A percentile compares a stretch with the other conserved stretches of the same genome.
Conservation (phyloP, 2,797 vertebrate species). For the Trichosurus vulpecula region DNA sequence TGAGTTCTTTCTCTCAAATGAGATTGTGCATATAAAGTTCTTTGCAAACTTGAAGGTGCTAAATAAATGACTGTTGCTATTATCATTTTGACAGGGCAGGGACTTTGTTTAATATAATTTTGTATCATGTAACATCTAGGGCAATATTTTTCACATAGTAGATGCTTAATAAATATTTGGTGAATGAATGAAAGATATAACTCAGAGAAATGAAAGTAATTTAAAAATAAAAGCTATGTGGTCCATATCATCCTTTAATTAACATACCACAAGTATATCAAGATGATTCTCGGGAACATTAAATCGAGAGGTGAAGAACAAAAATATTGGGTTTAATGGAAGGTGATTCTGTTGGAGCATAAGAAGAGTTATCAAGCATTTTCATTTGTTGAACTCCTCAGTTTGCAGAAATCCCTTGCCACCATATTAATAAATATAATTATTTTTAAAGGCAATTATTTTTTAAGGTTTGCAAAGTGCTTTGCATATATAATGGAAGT, state of each 20-base stretch:
- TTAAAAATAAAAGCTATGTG: no score
- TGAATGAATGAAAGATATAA: neutral
- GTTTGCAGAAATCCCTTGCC: neutral
- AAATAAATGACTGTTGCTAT: neutral
- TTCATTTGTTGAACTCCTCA: neutral
- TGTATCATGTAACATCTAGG: neutral
- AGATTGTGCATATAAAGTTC: no score
- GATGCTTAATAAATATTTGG: neutral
- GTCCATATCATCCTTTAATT: no score
- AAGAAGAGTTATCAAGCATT: neutral
- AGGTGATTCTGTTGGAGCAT: neutral
- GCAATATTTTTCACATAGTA: neutral
- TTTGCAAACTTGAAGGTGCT: no score
- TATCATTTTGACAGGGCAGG: neutral
- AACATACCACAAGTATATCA: no score
- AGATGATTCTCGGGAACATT: neutral
- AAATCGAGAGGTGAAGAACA: neutral
- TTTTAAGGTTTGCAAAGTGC: no score
- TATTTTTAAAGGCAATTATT: neutral
- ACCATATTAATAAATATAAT: neutral
- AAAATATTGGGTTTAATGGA: neutral
- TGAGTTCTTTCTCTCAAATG: no score
- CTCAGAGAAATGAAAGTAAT: no score
- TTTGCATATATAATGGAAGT: neutral
- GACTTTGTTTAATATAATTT: neutral